These are phyloP conservation scores for Centropristis striata DNA, from an alignment of 2,113 vertebrate species.

Conservation along the genomic window DNA sequence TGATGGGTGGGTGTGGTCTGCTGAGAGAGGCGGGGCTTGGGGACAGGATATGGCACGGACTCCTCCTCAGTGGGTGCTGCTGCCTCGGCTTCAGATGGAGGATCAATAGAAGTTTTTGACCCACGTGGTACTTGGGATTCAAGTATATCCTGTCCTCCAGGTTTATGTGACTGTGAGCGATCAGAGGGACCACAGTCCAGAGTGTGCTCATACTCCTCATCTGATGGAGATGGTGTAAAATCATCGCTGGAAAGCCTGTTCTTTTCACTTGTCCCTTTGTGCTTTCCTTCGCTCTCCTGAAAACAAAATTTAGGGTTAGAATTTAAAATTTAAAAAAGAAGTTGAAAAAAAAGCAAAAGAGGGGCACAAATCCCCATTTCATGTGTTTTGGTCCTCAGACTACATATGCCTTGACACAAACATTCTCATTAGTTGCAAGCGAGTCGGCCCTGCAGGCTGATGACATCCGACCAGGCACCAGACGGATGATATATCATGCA, in stretches of 20 bases:
- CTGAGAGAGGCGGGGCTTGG: constrained; percentile 76
- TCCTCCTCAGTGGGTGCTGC: constrained; percentile 5
- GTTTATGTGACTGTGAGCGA: background rate
- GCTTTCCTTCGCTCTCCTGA: constrained; percentile 34
- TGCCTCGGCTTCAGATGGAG: background rate
- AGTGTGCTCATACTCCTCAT: constrained; percentile 63
- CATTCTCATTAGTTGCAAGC: background rate
- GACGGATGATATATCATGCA: constrained; percentile 21
- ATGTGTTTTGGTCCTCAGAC: background rate
- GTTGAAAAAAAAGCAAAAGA: background rate
- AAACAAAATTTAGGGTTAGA: background rate
- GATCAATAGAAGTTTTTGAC: background rate
- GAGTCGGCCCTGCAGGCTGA: background rate
- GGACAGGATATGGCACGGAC: constrained; percentile 60
- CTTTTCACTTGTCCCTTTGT: constrained; percentile 22
- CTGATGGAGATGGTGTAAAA: constrained; percentile 65
- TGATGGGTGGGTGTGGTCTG: constrained; percentile 41
- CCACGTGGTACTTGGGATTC: constrained; percentile 7
- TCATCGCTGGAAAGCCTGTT: constrained; percentile 57
- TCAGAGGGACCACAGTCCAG: constrained; percentile 41
- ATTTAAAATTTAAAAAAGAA: background rate
- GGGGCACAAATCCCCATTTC: background rate
- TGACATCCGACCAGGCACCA: constrained; percentile 8
- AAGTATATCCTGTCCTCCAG: constrained; percentile 20
- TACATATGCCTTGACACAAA: background rate